Evolutionary conservation across 2,888 invertebrate genomes (phyloP), one percentile per base, ranked within the genome.

Genomic region (Aradus depressus): DNA sequence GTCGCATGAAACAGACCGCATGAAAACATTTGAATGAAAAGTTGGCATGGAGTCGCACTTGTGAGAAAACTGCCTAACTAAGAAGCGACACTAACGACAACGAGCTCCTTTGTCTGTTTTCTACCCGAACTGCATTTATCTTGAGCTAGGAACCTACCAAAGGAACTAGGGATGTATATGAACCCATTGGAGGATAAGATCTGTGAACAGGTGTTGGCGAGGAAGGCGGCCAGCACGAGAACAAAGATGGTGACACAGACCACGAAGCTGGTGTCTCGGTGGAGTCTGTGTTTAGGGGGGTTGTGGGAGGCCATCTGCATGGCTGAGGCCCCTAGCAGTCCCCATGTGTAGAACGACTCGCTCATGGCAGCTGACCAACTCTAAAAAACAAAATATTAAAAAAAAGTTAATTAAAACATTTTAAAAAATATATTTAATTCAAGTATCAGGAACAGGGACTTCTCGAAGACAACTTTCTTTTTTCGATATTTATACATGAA

Each of bases 301-400:
- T 82, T 83, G 66, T 84, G 84, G 52, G 84, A 81, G 14, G 81
- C 79, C 53, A 84, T 74, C 66, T 87, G 86, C 81, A 86, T 85
- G 50, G 83, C 73, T 52, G 84, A 81, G 0, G 84, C 81, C 8
- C 86, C 85, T 21, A 90, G 71, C 6, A 90, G 67, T 2, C 88
- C 88, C 92, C 92, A 89, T 0, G 87, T 87, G 45, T 90, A 73
- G 65, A 91, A 91, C 0, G 81, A 81, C 68, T 92, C 91, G 64
- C 89, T 83, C 16, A 86, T 83, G 0, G 91, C 92, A 1, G 90
- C 86, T 22, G 84, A 75, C 91, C 92, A 92, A 59, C 88, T 81
- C 80, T 85, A 69, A 12, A 74, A 73, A 58, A 49, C 43, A 49
- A 26, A 12, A 45, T n/a, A 21, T 52, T n/a, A 50, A 18, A 32